Evolutionary conservation across 2,888 invertebrate genomes (phyloP).

Genomic region (Philereme transversata): DNA sequence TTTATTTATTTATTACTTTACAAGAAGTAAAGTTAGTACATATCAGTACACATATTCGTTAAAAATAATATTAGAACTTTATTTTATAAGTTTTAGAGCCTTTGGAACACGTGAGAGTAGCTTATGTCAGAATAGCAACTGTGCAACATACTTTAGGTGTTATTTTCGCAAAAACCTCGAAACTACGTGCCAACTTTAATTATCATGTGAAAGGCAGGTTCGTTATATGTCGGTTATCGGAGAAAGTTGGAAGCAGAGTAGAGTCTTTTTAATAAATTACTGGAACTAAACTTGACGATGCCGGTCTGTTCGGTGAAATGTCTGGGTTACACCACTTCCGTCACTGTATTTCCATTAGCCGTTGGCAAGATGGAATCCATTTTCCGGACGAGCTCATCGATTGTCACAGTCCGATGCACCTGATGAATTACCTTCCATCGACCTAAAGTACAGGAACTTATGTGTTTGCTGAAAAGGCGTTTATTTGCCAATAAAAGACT

Average conservation of each 20-base stretch:
- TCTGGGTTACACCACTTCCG: no score
- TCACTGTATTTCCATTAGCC: neutral
- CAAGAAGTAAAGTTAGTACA: no score
- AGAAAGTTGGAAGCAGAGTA: constrained; percentile 34
- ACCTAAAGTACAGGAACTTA: neutral
- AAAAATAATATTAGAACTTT: no score
- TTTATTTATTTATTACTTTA: no score
- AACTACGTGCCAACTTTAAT: constrained; percentile 10
- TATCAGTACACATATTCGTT: no score
- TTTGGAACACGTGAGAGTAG: neutral
- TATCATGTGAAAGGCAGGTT: constrained; percentile 26
- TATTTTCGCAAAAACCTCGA: neutral
- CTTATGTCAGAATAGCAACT: neutral
- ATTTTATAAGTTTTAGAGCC: no score
- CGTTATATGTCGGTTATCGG: constrained; percentile 24
- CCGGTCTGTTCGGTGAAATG: constrained; percentile 16
- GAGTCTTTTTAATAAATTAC: constrained; percentile 23
- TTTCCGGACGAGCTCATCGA: constrained; percentile 1
- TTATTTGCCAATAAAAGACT: neutral
- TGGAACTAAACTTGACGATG: constrained; percentile 8
- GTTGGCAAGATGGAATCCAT: neutral
- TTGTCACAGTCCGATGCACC: neutral
- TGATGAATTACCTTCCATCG: neutral
- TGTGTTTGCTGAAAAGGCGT: neutral
- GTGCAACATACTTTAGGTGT: neutral